Conservation (phyloP, 2,797 vertebrate species). For the Manis crassicaudata region DNA sequence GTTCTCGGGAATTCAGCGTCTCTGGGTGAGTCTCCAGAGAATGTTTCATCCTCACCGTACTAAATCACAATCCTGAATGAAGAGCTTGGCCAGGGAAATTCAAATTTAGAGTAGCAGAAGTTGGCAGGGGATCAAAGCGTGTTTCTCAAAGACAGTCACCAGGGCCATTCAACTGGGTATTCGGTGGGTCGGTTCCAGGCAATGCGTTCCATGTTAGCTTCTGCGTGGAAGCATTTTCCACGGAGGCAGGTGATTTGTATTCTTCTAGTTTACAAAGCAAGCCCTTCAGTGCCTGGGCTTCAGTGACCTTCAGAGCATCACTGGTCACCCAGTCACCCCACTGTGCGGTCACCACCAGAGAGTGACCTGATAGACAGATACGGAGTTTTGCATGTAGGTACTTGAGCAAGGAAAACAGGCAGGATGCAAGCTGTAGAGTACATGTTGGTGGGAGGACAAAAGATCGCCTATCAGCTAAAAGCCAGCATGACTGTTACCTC, state of each 20-base stretch:
- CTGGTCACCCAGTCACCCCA: slow-evolving; percentile 33
- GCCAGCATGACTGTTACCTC: too few species aligned
- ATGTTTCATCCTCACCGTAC: background rate
- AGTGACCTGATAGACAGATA: slow-evolving; percentile 71
- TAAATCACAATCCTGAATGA: slow-evolving; percentile 37
- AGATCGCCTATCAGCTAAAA: background rate
- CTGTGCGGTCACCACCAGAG: slow-evolving; percentile 62
- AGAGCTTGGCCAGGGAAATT: slow-evolving; percentile 36
- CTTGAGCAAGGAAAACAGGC: background rate
- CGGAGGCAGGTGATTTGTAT: background rate
- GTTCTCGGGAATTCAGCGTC: background rate
- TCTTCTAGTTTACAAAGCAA: slow-evolving; percentile 50
- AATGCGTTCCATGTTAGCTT: slow-evolving; percentile 57
- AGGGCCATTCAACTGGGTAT: slow-evolving; percentile 22
- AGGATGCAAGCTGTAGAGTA: background rate
- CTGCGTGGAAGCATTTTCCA: slow-evolving; percentile 45
- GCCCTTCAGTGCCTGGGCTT: background rate
- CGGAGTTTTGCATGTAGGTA: background rate
- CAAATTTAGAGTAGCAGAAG: slow-evolving; percentile 26
- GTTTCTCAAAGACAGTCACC: slow-evolving; percentile 41
- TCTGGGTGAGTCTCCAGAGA: background rate
- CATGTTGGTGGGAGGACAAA: background rate
- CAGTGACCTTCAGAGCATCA: background rate
- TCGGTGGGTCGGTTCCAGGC: slow-evolving; percentile 6
- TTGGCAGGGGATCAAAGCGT: slow-evolving; percentile 58